Base-by-base conservation (phyloP, 1,140 invertebrate species). In the Aphelenchoides fujianensis region DNA sequence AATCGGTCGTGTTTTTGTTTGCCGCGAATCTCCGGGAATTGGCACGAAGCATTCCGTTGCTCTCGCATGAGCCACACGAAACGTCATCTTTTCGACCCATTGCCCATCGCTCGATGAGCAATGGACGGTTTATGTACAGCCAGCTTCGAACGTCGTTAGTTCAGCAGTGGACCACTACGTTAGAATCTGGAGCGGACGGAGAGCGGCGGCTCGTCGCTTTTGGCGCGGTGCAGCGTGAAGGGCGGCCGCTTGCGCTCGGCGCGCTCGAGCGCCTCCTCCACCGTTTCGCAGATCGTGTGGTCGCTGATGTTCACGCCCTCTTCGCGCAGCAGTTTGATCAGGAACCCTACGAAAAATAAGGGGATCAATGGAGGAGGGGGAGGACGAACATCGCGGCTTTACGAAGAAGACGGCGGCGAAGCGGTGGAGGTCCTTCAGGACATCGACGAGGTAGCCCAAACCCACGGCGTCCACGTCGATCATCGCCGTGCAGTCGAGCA, bases 401-500 rank as follows among this genome's bases (percentile, higher is more conserved):
- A 59, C 55, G 34, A 7, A 59, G 19, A 30, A 59, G 19, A 59
- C 55, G 34, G 23, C 28, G 28, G 55, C 55, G 7, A 7, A 7
- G 7, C 19, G 5, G 5, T 59, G 5, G 5, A 59, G 55, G 12
- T 19, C 55, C 5, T 19, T 5, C 55, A 59, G 55, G 27, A 59
- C 55, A 23, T 59, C 55, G 55, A 59, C 55, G 12, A 59, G 23
- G 34, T 59, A 59, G 19, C 5, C 5, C 5, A 59, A 59, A 7
- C 55, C 55, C 5, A 59, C 55, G 23, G 55, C 19, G 55, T 59
- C 55, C 5, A 59, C 55, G 5, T 59, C 55, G 19, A 59, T 59
- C 55, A 59, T 59, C 5, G 23, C 55, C 55, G 55, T 59, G 55
- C 55, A 59, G 55, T 59, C 55, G 5, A 59, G 23, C 28, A 59